Conservation (phyloP, 2,888 invertebrate species). For the Drosophila planitibia region DNA sequence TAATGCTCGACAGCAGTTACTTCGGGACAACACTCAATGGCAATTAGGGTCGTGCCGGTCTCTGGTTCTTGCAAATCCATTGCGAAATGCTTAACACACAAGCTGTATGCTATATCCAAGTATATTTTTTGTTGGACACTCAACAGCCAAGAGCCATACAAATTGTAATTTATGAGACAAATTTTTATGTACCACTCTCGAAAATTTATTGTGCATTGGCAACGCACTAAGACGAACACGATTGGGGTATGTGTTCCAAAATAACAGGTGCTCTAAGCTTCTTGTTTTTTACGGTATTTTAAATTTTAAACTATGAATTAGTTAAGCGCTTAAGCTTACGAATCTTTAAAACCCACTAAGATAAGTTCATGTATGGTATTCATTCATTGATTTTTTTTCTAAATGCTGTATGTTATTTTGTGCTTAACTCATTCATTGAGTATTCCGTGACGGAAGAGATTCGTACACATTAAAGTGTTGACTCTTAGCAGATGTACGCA, state of each 20-base stretch:
- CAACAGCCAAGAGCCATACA: constrained; percentile 68
- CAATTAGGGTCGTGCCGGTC: constrained; percentile 73
- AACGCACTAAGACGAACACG: constrained; percentile 38
- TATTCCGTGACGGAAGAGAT: constrained; percentile 70
- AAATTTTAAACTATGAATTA: constrained; percentile 18
- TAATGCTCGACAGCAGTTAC: constrained; percentile 73
- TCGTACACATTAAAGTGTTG: constrained; percentile 64
- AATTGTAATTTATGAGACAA: constrained; percentile 82
- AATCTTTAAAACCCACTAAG: constrained; percentile 9
- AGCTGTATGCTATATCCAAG: constrained; percentile 23
- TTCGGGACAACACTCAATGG: constrained; percentile 77
- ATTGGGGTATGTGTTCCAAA: constrained; percentile 23
- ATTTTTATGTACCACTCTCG: constrained; percentile 73
- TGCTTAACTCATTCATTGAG: constrained; percentile 37
- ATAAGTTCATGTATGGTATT: constrained; percentile 21
- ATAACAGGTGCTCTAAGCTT: constrained; percentile 59
- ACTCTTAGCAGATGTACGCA: constrained; percentile 74
- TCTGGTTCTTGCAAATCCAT: constrained; percentile 53
- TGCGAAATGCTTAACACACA: constrained; percentile 54
- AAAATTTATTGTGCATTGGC: constrained; percentile 70
- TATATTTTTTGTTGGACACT: constrained; percentile 58
- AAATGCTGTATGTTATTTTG: constrained; percentile 11
- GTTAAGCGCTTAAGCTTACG: constrained; percentile 7
- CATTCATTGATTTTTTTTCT: constrained; percentile 39
- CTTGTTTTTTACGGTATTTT: constrained; percentile 14